A percentile compares a stretch with the other conserved stretches of the same genome.
These are phyloP conservation scores for Macquaria ambigua DNA, from an alignment of 2,113 vertebrate genomes.

Conservation along the genomic window DNA sequence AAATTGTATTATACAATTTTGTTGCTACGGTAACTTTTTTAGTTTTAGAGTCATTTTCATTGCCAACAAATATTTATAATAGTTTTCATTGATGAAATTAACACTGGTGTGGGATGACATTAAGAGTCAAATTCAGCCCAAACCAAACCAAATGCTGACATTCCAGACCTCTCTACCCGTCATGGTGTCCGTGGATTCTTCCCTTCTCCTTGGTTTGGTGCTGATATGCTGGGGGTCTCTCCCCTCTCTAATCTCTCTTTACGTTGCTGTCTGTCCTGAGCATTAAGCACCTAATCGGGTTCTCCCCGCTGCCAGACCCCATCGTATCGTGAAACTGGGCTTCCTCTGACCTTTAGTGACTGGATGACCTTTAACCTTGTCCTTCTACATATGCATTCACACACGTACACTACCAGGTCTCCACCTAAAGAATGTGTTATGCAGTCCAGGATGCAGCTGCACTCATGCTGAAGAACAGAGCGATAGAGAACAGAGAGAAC, in stretches of 20 bases:
- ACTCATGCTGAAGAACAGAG: slow-evolving; percentile 25
- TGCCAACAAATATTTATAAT: background rate
- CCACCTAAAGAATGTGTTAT: slow-evolving; percentile 25
- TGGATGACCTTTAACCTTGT: slow-evolving; percentile 58
- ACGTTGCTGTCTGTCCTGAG: slow-evolving; percentile 58
- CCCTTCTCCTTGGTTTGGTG: slow-evolving; percentile 18
- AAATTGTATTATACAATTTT: too few relatives aligned
- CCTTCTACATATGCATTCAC: slow-evolving; percentile 20
- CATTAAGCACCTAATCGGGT: slow-evolving; percentile 62
- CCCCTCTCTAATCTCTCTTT: slow-evolving; percentile 73
- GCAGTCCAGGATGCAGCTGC: slow-evolving; percentile 60
- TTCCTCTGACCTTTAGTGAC: slow-evolving; percentile 69
- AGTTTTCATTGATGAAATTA: background rate
- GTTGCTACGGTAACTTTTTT: too few relatives aligned
- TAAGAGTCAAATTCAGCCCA: slow-evolving; percentile 12
- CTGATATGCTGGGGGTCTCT: slow-evolving; percentile 47
- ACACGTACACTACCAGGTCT: slow-evolving; percentile 26
- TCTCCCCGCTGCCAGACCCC: slow-evolving; percentile 31
- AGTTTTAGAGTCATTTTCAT: background rate
- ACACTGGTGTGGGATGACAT: background rate
- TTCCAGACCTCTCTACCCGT: slow-evolving; percentile 1
- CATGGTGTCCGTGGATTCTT: slow-evolving; percentile 14
- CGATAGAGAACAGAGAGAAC: background rate
- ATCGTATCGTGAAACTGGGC: slow-evolving; percentile 40
- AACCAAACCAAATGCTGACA: slow-evolving; percentile 24